phyloP scores from a whole-genome alignment of 1,140 invertebrate genomes.

The Lepidurus couesii region DNA sequence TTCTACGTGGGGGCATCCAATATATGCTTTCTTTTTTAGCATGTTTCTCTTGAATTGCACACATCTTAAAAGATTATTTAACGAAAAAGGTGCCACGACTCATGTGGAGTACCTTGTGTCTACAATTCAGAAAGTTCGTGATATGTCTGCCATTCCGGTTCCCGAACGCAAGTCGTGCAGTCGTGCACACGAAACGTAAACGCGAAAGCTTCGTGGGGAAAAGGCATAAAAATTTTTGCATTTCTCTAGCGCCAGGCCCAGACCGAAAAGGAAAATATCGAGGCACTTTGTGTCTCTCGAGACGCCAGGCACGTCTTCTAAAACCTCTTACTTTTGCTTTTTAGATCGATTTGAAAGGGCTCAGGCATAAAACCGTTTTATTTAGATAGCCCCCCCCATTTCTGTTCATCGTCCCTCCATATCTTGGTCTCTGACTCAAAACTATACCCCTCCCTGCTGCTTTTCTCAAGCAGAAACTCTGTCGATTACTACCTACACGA shows the following conservation, averaged over 20 bases:
- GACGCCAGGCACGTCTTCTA: not conserved
- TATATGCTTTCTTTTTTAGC: no score
- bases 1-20: no score
- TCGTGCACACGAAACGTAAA: not conserved
- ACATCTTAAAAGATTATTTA: no score
- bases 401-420: not conserved
- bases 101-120: no score
- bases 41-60: no score
- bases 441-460: not conserved
- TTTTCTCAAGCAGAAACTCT: not conserved
- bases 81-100: no score
- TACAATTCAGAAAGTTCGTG: no score
- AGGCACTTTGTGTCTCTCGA: not conserved
- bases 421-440: not conserved
- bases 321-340: conserved; percentile 15
- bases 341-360: not conserved
- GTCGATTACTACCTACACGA: not conserved
- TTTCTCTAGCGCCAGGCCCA: not conserved
- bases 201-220: not conserved
- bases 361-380: not conserved
- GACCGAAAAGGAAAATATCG: not conserved
- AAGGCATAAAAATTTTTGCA: conserved; percentile 10
- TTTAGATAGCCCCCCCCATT: not conserved
- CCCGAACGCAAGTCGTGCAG: not conserved
- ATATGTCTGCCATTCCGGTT: not conserved